Conservation (phyloP, 2,113 vertebrate genomes). For the Scophthalmus maximus region DNA sequence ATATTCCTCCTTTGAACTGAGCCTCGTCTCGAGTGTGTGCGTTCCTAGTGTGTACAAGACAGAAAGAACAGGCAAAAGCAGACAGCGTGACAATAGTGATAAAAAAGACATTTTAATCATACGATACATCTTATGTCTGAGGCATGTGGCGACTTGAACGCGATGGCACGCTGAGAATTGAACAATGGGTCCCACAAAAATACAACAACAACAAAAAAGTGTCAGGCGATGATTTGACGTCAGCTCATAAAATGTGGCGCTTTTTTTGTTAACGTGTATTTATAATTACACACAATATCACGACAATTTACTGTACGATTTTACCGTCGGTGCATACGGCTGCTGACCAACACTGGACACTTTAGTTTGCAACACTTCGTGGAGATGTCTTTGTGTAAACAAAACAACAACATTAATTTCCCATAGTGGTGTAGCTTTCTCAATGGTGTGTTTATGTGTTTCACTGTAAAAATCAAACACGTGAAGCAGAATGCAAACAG, state of each 20-base stretch:
- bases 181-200: slow-evolving; percentile 18
- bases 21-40: neutral
- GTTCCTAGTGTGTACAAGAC: neutral
- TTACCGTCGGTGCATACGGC: slow-evolving; percentile 35
- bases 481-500: slow-evolving; percentile 33
- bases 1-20: neutral
- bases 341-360: slow-evolving; percentile 40
- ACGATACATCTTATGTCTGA: slow-evolving; percentile 57
- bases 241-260: slow-evolving; percentile 38
- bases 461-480: slow-evolving; percentile 25
- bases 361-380: neutral
- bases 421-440: neutral
- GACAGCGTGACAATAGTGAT: slow-evolving; percentile 14
- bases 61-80: neutral
- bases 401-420: neutral
- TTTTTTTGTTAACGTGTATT: slow-evolving; percentile 9
- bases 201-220: slow-evolving; percentile 19
- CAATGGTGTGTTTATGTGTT: neutral
- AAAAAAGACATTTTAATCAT: slow-evolving; percentile 69
- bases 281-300: slow-evolving; percentile 24
- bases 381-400: neutral
- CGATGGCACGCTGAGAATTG: neutral
- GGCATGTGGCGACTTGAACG: slow-evolving; percentile 45
- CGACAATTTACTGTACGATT: slow-evolving; percentile 24
- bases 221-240: slow-evolving; percentile 14